phyloP scores from a whole-genome alignment of 2,797 vertebrate species.

The Phyllotis vaccarum region DNA sequence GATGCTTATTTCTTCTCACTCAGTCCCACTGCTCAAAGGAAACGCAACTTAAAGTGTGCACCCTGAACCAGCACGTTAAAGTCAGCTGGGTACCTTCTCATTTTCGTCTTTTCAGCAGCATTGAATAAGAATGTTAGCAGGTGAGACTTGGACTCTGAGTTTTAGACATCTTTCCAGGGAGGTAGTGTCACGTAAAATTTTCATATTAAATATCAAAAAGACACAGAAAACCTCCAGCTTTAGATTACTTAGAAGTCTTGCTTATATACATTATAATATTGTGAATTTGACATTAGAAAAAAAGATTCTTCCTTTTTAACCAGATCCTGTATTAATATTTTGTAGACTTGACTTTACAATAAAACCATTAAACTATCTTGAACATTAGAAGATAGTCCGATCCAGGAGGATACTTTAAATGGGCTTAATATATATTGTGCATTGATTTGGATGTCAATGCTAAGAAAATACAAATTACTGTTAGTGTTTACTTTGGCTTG shows the following conservation, averaged over 20 bases:
- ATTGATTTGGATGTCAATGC: not conserved
- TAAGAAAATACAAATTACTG: not conserved
- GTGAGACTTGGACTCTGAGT: not conserved
- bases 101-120: too few species aligned
- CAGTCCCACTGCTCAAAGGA: not conserved
- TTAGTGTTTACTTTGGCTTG: not conserved
- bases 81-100: not conserved
- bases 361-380: fast-evolving
- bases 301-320: not conserved
- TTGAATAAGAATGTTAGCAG: not conserved
- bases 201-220: not conserved
- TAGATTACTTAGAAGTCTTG: not conserved
- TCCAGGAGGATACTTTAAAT: not conserved
- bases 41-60: not conserved
- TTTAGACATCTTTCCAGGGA: not conserved
- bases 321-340: not conserved
- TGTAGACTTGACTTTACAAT: not conserved
- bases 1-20: not conserved
- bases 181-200: not conserved
- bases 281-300: not conserved
- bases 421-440: not conserved
- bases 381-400: not conserved
- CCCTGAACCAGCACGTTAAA: not conserved
- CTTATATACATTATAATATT: not conserved
- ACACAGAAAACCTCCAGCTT: not conserved